phyloP scores from a whole-genome alignment of 2,113 vertebrate species.

The Centrocercus urophasianus region DNA sequence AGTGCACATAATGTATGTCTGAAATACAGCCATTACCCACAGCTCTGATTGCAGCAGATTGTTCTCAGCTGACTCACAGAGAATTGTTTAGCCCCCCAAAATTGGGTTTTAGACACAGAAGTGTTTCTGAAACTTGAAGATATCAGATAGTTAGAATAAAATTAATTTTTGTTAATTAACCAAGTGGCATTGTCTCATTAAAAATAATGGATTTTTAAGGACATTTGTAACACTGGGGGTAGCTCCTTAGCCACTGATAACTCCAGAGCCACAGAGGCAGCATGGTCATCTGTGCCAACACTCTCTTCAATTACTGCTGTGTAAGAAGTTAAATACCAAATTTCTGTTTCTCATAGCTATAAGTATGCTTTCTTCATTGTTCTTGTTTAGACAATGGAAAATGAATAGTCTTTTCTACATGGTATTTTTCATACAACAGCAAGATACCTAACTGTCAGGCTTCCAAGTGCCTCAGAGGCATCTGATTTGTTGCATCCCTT shows the following conservation, averaged over 20 bases:
- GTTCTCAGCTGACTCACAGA: conserved; percentile 63
- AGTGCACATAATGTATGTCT: conserved; percentile 73
- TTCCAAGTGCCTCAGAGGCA: neutral
- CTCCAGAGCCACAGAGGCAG: neutral
- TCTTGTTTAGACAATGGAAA: neutral
- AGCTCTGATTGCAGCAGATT: conserved; percentile 60
- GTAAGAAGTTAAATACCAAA: neutral
- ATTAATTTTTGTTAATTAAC: conserved; percentile 18
- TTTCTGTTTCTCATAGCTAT: neutral
- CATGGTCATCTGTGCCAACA: neutral
- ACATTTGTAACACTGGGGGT: neutral
- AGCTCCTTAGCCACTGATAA: neutral
- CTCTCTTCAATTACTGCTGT: neutral
- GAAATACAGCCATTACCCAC: conserved; percentile 65
- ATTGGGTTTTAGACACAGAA: neutral
- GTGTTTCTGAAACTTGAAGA: neutral
- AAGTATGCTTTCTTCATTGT: neutral
- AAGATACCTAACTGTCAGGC: neutral
- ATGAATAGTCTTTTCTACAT: neutral
- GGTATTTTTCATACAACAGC: neutral
- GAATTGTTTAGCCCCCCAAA: conserved; percentile 51
- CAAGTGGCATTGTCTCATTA: neutral
- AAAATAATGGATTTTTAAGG: conserved; percentile 12
- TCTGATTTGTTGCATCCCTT: neutral
- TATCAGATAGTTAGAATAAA: conserved; percentile 1